phyloP scores from a whole-genome alignment of 30 jellyfish, hydroid and myxozoan species.

The Hydractinia echinata region DNA sequence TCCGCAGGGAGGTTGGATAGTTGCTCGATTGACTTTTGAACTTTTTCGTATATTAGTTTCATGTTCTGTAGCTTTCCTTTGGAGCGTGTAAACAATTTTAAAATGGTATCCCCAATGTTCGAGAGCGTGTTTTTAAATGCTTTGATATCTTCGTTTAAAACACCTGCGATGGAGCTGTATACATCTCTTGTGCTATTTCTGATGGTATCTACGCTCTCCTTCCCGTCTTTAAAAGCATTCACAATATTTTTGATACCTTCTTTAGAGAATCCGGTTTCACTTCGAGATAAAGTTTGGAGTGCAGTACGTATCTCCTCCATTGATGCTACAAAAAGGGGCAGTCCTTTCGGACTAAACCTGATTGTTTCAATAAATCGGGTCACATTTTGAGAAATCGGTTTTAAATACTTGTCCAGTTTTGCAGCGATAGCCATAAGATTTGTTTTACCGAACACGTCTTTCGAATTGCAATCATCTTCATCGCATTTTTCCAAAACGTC shows the following conservation, averaged over 20 bases:
- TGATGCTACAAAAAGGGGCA: conserved; percentile 39
- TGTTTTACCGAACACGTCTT: conserved; percentile 65
- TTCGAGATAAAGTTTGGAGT: conserved; percentile 51
- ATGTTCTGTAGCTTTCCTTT: conserved; percentile 24
- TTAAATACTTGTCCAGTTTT: conserved; percentile 44
- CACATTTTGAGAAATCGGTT: conserved; percentile 46
- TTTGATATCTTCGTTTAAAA: conserved; percentile 26
- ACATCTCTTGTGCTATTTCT: conserved; percentile 28
- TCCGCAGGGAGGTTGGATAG: background rate
- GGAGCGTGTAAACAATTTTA: conserved; percentile 25
- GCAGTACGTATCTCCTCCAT: conserved; percentile 65
- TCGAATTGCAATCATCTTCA: conserved; percentile 47
- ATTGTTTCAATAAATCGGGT: conserved; percentile 13
- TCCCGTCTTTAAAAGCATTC: conserved; percentile 34
- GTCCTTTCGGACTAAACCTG: conserved; percentile 38
- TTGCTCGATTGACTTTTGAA: background rate
- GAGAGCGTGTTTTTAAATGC: conserved; percentile 19
- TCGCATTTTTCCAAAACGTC: conserved; percentile 46
- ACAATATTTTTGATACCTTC: conserved; percentile 40
- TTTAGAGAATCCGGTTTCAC: conserved; percentile 38
- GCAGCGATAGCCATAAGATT: conserved; percentile 44
- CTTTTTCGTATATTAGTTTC: conserved; percentile 8
- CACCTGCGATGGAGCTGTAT: conserved; percentile 37
- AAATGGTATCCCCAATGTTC: conserved; percentile 12
- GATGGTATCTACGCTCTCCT: conserved; percentile 32